phyloP scores from a whole-genome alignment of 2,797 vertebrate genomes.

The Clarias platycephalus region DNA sequence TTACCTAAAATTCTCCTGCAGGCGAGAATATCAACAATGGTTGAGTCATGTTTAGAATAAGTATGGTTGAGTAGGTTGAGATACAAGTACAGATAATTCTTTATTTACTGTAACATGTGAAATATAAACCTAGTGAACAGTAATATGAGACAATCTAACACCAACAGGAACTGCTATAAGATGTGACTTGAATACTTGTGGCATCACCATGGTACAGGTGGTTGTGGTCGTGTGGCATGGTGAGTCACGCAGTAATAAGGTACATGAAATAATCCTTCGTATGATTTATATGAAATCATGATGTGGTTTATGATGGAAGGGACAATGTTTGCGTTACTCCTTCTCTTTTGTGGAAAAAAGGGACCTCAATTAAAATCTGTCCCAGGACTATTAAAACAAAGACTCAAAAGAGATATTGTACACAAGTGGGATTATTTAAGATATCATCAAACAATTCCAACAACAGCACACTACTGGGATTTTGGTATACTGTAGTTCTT shows the following conservation, averaged over 20 bases:
- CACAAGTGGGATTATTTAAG: background rate
- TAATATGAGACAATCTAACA: background rate
- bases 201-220: background rate
- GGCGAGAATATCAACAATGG: background rate
- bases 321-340: background rate
- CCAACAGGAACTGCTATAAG: background rate
- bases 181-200: background rate
- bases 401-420: background rate
- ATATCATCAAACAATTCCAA: background rate
- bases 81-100: background rate
- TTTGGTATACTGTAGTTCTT: background rate
- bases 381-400: background rate
- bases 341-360: background rate
- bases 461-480: background rate
- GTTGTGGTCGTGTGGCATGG: background rate
- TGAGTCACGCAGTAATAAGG: background rate
- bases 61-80: too few species aligned
- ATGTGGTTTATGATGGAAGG: background rate
- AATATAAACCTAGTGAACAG: background rate
- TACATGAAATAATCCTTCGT: background rate
- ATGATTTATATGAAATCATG: background rate
- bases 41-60: background rate
- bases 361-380: background rate
- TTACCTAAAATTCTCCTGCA: background rate
- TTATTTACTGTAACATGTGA: background rate